Conservation (phyloP, 2,888 invertebrate genomes). For the Aplocera efformata region DNA sequence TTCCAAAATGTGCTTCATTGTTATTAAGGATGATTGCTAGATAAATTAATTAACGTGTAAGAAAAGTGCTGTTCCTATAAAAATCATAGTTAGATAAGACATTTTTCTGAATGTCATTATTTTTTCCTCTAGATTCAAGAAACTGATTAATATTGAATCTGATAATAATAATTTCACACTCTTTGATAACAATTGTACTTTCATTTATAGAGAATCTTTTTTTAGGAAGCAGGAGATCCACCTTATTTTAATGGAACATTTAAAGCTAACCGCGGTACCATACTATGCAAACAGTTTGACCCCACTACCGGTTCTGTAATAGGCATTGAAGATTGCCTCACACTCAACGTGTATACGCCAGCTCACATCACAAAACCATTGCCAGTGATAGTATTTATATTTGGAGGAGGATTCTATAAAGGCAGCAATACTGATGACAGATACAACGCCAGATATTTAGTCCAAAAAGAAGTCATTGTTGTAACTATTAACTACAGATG, state of each 20-base stretch:
- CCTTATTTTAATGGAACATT: constrained; percentile 35
- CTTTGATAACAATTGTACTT: too few relatives aligned
- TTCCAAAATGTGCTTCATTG: too few relatives aligned
- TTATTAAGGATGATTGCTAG: too few relatives aligned
- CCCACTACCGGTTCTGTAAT: constrained; percentile 15
- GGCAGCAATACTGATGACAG: constrained; percentile 40
- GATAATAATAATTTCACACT: too few relatives aligned
- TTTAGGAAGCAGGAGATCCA: constrained; percentile 35
- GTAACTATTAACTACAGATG: constrained; percentile 50
- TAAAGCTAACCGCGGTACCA: constrained; percentile 26
- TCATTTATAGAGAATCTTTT: too few relatives aligned
- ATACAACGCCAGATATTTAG: constrained; percentile 44
- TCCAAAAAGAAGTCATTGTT: constrained; percentile 42
- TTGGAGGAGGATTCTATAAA: constrained; percentile 42
- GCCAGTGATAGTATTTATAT: constrained; percentile 48
- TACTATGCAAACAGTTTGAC: constrained; percentile 34
- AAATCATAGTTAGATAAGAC: too few relatives aligned
- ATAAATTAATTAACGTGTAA: too few relatives aligned
- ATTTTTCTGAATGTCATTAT: too few relatives aligned
- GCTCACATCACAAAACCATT: constrained; percentile 39
- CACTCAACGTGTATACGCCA: constrained; percentile 50
- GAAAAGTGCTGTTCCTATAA: too few relatives aligned
- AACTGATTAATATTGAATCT: too few relatives aligned
- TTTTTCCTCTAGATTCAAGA: too few relatives aligned
- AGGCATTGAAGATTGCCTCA: constrained; percentile 47